Evolutionary conservation across 2,797 vertebrate genomes (phyloP).

Genomic region (Telmatherina bonti): DNA sequence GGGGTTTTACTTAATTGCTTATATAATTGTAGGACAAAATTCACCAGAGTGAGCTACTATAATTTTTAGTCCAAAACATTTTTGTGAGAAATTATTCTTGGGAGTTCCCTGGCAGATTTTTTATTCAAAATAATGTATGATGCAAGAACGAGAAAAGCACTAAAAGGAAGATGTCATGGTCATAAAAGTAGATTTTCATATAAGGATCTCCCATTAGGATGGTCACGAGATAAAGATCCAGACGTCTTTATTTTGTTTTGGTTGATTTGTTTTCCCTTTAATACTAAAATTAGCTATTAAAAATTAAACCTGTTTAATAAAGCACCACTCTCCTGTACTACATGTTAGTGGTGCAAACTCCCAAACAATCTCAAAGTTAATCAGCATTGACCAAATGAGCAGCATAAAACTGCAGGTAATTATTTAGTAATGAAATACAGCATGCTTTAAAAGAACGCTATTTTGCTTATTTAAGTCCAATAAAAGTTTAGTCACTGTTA

Average conservation of each 20-base stretch:
- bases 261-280: background rate
- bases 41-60: constrained; percentile 4
- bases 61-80: background rate
- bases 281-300: background rate
- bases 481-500: background rate
- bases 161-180: too few relatives aligned
- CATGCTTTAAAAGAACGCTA: background rate
- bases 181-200: too few relatives aligned
- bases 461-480: background rate
- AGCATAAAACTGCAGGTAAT: background rate
- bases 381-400: background rate
- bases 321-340: background rate
- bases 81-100: background rate
- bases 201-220: too few relatives aligned
- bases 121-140: background rate
- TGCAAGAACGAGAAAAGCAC: background rate
- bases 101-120: background rate
- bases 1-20: background rate
- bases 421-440: background rate
- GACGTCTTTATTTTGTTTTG: background rate
- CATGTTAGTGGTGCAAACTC: background rate
- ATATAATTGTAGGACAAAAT: background rate
- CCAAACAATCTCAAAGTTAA: background rate
- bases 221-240: background rate
- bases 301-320: too few relatives aligned